phyloP scores from a whole-genome alignment of 2,797 vertebrate genomes.

The Sebastes nivosus region DNA sequence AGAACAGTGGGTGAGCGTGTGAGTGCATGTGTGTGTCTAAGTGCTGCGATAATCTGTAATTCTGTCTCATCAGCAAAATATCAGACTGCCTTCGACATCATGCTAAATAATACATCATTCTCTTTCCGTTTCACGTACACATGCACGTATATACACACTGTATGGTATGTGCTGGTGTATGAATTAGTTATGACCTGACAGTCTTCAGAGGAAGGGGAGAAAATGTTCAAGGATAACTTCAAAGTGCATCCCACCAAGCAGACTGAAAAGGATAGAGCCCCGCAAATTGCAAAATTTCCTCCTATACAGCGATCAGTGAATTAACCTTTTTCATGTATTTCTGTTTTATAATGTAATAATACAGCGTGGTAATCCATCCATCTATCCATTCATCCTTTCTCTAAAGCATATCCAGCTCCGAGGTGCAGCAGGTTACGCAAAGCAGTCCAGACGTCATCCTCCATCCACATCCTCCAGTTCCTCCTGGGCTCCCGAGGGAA shows the following conservation, averaged over 20 bases:
- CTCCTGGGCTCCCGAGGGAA: constrained; percentile 11
- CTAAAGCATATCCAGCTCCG: not conserved
- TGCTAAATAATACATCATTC: constrained; percentile 74
- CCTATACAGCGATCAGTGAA: not conserved
- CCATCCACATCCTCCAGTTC: not conserved
- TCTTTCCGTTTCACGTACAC: constrained; percentile 32
- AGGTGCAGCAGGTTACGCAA: not conserved
- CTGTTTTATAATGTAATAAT: not conserved
- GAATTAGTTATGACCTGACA: constrained; percentile 74
- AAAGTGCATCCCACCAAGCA: constrained; percentile 50
- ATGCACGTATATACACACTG: constrained; percentile 33
- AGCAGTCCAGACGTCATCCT: not conserved
- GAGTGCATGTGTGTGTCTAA: constrained; percentile 18
- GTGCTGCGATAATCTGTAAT: constrained; percentile 64
- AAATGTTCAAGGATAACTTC: constrained; percentile 68
- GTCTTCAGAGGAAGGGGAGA: constrained; percentile 65
- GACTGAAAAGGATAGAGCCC: constrained; percentile 15
- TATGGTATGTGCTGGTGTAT: constrained; percentile 57
- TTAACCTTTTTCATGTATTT: not conserved
- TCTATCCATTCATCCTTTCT: not conserved
- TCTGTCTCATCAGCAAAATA: constrained; percentile 78
- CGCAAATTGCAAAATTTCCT: not conserved
- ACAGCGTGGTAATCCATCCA: not conserved
- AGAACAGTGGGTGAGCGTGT: not conserved
- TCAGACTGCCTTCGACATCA: constrained; percentile 71